phyloP scores from a whole-genome alignment of 2,888 invertebrate species.

The Eurytoma adleriae region DNA sequence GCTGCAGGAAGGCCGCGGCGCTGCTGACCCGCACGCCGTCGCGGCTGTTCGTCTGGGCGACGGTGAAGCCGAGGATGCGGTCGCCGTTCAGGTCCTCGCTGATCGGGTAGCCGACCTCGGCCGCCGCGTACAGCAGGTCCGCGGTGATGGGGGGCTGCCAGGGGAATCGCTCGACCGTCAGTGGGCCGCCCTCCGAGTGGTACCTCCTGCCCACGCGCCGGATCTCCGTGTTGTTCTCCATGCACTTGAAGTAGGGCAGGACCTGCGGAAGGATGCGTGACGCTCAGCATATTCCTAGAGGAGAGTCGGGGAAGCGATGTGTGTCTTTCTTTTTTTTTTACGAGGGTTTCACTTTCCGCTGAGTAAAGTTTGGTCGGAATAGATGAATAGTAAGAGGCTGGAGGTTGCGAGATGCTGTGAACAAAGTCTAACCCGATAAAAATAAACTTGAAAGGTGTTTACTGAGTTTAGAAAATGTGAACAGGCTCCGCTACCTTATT shows the following conservation, averaged over 20 bases:
- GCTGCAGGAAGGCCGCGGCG: slow-evolving; percentile 81
- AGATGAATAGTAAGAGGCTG: too few relatives aligned
- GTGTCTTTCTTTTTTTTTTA: background rate
- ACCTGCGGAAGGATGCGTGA: slow-evolving; percentile 75
- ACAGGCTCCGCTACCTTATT: too few relatives aligned
- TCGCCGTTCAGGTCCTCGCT: slow-evolving; percentile 83
- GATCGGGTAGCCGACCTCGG: slow-evolving; percentile 81
- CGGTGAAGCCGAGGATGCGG: slow-evolving; percentile 80
- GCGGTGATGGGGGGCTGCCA: slow-evolving; percentile 81
- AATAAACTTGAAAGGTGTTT: background rate
- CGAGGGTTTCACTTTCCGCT: background rate
- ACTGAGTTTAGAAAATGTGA: background rate
- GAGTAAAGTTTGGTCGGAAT: background rate
- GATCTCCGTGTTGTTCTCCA: slow-evolving; percentile 83
- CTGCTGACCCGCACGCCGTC: slow-evolving; percentile 81
- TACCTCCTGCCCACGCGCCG: slow-evolving; percentile 80
- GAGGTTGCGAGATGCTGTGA: too few relatives aligned
- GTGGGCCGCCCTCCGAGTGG: slow-evolving; percentile 80
- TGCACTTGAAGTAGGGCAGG: slow-evolving; percentile 84
- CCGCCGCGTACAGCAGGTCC: slow-evolving; percentile 81
- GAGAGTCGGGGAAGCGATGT: too few relatives aligned
- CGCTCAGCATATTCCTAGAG: too few relatives aligned
- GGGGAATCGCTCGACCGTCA: slow-evolving; percentile 82
- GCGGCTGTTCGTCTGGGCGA: slow-evolving; percentile 82
- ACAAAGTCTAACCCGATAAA: too few relatives aligned